These are phyloP conservation scores for Drosophila nebulosa DNA, from an alignment of 1,140 invertebrate genomes.

Conservation along the genomic window DNA sequence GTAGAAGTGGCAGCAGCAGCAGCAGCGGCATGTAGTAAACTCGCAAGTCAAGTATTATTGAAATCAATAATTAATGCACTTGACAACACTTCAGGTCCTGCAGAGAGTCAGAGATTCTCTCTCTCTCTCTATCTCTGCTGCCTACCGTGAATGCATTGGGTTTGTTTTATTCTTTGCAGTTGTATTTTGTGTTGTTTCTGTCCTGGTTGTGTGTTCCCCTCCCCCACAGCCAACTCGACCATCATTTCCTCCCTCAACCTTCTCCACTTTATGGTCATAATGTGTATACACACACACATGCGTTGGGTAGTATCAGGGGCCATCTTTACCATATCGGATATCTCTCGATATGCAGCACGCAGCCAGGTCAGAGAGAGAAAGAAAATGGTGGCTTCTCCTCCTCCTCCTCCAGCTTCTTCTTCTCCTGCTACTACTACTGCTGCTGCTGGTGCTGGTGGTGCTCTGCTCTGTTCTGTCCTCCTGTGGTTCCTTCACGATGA, in stretches of 20 bases:
- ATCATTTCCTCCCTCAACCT: too few relatives aligned
- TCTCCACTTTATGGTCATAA: constrained; percentile 25
- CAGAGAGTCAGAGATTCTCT: background rate
- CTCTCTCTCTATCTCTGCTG: too few relatives aligned
- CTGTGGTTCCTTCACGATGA: constrained; percentile 20
- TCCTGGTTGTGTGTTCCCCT: constrained; percentile 1
- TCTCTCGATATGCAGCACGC: background rate
- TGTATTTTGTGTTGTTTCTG: constrained; percentile 22
- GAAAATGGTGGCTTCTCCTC: background rate
- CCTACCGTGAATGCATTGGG: background rate
- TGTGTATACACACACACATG: constrained; percentile 19
- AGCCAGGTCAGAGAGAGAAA: background rate
- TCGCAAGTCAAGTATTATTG: constrained; percentile 4
- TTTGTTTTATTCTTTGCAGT: constrained; percentile 11
- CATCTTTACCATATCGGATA: constrained; percentile 16
- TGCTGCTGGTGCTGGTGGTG: constrained; percentile 5
- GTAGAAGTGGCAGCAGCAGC: too few relatives aligned
- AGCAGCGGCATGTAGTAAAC: background rate
- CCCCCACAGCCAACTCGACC: too few relatives aligned
- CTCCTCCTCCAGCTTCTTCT: background rate
- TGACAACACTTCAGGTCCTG: background rate
- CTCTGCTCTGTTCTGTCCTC: background rate
- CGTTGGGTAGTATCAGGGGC: constrained; percentile 2
- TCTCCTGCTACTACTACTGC: background rate
- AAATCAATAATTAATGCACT: constrained; percentile 24